phyloP scores from a whole-genome alignment of 2,113 vertebrate genomes.

The Tauraco erythrolophus region DNA sequence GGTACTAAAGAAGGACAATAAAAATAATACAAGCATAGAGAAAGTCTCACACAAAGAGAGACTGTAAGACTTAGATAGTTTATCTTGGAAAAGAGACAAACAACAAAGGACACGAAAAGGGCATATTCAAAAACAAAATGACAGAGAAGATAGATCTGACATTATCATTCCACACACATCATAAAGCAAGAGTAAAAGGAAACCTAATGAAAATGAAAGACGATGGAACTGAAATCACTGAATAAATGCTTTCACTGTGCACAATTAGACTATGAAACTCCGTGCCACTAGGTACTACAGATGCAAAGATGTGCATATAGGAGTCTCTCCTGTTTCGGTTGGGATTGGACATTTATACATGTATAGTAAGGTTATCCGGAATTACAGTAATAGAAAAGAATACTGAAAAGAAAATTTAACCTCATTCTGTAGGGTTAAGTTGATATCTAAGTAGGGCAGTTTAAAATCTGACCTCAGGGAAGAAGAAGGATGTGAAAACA shows the following conservation, averaged over 20 bases:
- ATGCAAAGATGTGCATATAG: background rate
- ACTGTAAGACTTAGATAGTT: background rate
- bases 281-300: background rate
- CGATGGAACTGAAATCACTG: background rate
- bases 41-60: background rate
- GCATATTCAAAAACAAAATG: background rate
- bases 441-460: background rate
- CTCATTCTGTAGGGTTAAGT: background rate
- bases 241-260: background rate
- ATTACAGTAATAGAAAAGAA: background rate
- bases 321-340: background rate
- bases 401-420: background rate
- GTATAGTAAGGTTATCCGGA: background rate
- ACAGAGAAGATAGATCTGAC: conserved; percentile 12
- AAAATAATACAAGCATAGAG: conserved; percentile 37
- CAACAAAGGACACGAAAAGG: conserved; percentile 50
- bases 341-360: background rate
- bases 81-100: conserved; percentile 46
- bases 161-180: conserved; percentile 7
- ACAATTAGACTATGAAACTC: background rate
- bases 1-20: background rate
- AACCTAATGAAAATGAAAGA: conserved; percentile 15
- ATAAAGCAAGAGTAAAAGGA: conserved; percentile 5
- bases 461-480: background rate
- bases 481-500: background rate